Conservation (phyloP, 2,888 invertebrate genomes). For the Agrochola macilenta region DNA sequence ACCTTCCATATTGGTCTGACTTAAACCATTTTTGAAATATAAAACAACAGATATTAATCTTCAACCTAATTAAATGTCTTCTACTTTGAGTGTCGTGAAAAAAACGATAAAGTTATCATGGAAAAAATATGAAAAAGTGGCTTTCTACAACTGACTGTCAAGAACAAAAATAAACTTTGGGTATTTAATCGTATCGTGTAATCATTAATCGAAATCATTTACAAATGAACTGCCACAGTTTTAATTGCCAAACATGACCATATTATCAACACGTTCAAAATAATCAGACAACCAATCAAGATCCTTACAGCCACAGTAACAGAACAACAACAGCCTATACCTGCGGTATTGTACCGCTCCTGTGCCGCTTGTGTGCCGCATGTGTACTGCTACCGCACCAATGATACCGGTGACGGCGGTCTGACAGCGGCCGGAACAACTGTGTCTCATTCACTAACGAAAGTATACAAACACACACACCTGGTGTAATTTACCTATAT, state of each 20-base stretch:
- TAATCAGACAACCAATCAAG: conserved; percentile 9
- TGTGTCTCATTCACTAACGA: conserved; percentile 4
- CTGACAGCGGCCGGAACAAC: conserved; percentile 58
- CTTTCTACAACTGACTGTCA: neutral
- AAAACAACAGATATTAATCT: neutral
- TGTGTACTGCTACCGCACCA: conserved; percentile 10
- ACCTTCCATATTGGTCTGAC: neutral
- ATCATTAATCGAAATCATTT: neutral
- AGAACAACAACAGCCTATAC: conserved; percentile 12
- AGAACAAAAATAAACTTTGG: neutral
- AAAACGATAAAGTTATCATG: neutral
- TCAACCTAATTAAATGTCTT: neutral
- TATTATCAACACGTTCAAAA: conserved; percentile 1
- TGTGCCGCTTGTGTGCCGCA: neutral
- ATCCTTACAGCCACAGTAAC: neutral
- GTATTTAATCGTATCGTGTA: neutral
- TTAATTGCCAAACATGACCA: neutral
- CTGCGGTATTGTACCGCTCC: conserved; percentile 13
- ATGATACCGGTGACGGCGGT: conserved; percentile 55
- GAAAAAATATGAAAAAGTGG: neutral
- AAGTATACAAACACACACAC: neutral
- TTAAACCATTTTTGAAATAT: neutral
- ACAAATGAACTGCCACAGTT: neutral
- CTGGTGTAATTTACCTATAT: conserved; percentile 12
- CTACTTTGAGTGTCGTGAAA: neutral